Evolutionary conservation across 2,113 vertebrate genomes (phyloP).

Genomic region (Paedocypris sp.): DNA sequence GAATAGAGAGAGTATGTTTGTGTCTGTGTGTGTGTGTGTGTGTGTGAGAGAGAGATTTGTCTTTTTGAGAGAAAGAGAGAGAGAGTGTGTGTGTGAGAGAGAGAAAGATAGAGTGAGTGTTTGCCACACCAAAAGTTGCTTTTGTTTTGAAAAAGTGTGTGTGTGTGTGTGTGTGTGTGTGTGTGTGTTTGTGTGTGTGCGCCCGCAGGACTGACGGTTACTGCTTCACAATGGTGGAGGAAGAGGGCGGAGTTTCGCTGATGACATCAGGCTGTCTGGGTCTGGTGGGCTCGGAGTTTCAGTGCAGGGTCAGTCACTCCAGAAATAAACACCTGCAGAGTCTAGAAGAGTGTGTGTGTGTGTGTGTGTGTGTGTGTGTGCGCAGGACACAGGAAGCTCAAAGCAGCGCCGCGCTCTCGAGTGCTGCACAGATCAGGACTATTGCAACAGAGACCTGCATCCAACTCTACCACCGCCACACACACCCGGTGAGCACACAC

Average conservation of each 20-base stretch:
- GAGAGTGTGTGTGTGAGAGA: no score
- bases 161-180: neutral
- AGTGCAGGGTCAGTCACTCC: constrained; percentile 78
- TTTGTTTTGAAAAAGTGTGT: no score
- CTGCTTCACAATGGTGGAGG: constrained; percentile 94
- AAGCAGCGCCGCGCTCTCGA: constrained; percentile 77
- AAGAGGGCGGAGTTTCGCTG: constrained; percentile 72
- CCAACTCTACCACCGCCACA: constrained; percentile 76
- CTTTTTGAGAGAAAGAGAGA: no score
- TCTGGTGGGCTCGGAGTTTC: constrained; percentile 83
- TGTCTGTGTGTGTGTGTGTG: no score
- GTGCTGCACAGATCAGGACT: constrained; percentile 87
- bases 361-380: neutral
- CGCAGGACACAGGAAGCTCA: constrained; percentile 75
- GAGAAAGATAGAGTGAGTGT: no score
- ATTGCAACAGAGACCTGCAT: constrained; percentile 83
- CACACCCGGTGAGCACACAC: constrained; percentile 13
- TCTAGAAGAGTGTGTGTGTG: neutral
- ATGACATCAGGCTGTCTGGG: constrained; percentile 87
- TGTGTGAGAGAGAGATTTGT: no score
- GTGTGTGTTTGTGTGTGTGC: constrained; percentile 20
- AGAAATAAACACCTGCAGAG: neutral
- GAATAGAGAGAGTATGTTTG: no score
- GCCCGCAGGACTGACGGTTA: constrained; percentile 82
- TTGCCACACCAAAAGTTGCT: no score